These are phyloP conservation scores for Chiloscyllium punctatum DNA, from an alignment of 2,797 vertebrate genomes.

Conservation along the genomic window DNA sequence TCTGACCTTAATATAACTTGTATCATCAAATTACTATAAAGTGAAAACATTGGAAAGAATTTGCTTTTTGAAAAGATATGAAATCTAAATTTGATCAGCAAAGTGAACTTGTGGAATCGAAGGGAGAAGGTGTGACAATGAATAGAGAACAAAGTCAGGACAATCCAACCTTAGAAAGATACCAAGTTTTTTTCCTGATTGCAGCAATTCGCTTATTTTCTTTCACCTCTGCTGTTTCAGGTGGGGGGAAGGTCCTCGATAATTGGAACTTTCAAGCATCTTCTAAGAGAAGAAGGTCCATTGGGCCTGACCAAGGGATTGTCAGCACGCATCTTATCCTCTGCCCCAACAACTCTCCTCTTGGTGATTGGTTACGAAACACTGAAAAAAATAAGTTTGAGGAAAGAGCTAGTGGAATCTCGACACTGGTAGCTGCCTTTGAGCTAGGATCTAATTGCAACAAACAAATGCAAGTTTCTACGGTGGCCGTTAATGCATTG, in stretches of 20 bases:
- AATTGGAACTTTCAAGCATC: not conserved
- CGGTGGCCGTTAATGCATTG: not conserved
- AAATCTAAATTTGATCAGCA: not conserved
- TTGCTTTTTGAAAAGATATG: not conserved
- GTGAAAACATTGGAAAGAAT: not conserved
- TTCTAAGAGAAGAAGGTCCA: constrained; percentile 23
- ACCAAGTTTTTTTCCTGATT: not conserved
- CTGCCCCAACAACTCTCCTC: not conserved
- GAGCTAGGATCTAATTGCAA: not conserved
- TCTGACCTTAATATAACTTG: not conserved
- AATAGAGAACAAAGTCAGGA: not conserved
- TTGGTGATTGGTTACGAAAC: constrained; percentile 33
- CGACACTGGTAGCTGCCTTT: constrained; percentile 10
- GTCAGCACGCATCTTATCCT: constrained; percentile 17
- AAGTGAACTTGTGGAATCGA: not conserved
- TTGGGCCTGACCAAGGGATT: constrained; percentile 36
- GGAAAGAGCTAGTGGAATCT: not conserved
- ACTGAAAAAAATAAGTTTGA: constrained; percentile 34
- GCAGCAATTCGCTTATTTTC: not conserved
- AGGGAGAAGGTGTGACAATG: not conserved
- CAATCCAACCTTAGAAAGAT: not conserved
- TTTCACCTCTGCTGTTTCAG: not conserved
- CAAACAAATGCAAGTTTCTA: not conserved
- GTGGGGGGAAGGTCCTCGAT: constrained; percentile 19
- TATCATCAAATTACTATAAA: not conserved